phyloP scores from a whole-genome alignment of 2,113 vertebrate genomes.

The Lathamus discolor region DNA sequence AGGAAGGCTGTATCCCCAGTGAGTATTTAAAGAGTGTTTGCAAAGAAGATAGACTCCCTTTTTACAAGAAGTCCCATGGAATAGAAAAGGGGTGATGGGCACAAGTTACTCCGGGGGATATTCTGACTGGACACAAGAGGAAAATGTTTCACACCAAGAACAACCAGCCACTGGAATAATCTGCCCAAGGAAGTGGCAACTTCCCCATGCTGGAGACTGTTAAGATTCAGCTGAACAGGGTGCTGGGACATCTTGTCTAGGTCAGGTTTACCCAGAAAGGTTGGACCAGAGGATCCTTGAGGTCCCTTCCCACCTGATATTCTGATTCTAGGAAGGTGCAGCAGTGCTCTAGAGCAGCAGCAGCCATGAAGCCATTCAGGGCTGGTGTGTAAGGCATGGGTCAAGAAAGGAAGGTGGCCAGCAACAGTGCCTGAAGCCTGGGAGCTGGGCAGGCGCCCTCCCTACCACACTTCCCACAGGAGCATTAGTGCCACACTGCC shows the following conservation, averaged over 20 bases:
- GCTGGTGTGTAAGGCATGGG: fast-evolving
- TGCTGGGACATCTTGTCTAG: not conserved
- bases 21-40: not conserved
- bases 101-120: not conserved
- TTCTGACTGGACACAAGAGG: not conserved
- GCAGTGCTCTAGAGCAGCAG: not conserved
- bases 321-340: not conserved
- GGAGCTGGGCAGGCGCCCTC: not conserved
- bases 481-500: no score
- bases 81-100: not conserved
- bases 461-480: fast-evolving
- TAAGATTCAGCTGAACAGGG: not conserved
- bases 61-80: not conserved
- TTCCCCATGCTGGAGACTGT: not conserved
- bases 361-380: not conserved
- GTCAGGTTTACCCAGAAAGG: not conserved
- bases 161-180: not conserved
- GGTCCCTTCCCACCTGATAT: not conserved
- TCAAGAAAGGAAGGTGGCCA: not conserved
- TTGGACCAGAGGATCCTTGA: not conserved
- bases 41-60: not conserved
- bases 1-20: not conserved
- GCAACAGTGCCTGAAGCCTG: not conserved
- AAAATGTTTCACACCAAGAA: not conserved
- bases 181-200: not conserved